Evolutionary conservation across 92 coral and sea anemone genomes (phyloP).

Genomic region (Siderastrea radians): DNA sequence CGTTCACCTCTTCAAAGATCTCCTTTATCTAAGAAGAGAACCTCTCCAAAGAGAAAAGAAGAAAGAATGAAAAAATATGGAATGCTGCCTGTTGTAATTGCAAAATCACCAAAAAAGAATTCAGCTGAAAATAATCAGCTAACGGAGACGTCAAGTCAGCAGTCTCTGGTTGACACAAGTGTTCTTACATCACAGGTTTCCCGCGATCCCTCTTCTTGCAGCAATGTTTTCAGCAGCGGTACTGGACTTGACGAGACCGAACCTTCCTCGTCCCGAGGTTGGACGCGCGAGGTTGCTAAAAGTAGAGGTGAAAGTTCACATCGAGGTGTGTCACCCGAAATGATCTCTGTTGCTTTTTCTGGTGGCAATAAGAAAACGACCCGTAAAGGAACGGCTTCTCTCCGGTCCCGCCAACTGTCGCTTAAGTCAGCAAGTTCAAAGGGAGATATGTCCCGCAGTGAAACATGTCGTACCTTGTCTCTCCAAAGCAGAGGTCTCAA

Average conservation of each 20-base stretch:
- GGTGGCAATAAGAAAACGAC: background rate
- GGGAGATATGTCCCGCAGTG: conserved; percentile 1
- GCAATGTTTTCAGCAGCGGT: background rate
- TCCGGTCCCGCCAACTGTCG: background rate
- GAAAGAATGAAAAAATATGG: conserved; percentile 60
- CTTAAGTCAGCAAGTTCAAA: background rate
- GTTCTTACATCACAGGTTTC: background rate
- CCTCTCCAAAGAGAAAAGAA: conserved; percentile 48
- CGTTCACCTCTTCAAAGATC: conserved; percentile 4
- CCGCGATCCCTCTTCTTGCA: background rate
- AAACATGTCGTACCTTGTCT: conserved; percentile 1
- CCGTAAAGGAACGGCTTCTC: background rate
- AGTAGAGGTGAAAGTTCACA: background rate
- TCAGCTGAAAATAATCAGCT: background rate
- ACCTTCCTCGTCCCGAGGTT: conserved; percentile 28
- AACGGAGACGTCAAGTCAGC: conserved; percentile 7
- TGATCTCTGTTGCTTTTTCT: background rate
- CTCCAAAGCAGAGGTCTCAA: conserved; percentile 23
- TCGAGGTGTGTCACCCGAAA: background rate
- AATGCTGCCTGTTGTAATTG: conserved; percentile 48
- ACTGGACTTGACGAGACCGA: background rate
- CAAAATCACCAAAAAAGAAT: conserved; percentile 54
- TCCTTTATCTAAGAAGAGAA: conserved; percentile 7
- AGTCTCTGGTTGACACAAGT: background rate
- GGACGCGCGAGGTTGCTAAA: background rate